Evolutionary conservation across 1,140 invertebrate species (phyloP).

Genomic region (Epicauta chinensis): DNA sequence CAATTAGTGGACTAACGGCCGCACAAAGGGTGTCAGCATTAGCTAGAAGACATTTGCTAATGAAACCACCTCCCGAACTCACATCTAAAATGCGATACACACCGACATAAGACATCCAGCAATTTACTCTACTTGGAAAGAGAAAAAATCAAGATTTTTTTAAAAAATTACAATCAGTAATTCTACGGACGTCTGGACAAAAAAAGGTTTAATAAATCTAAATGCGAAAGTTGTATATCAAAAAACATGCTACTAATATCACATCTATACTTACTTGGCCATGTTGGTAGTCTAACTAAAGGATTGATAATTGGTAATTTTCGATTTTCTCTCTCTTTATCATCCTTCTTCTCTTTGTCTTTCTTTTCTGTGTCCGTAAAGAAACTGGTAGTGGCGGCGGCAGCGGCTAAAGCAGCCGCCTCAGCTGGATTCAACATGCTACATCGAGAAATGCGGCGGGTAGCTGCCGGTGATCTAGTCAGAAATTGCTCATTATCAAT

Average conservation of each 20-base stretch:
- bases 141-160: too few relatives aligned
- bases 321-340: slow-evolving; percentile 44
- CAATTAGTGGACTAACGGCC: slow-evolving; percentile 87
- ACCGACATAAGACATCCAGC: slow-evolving; percentile 14
- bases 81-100: slow-evolving; percentile 47
- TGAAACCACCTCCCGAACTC: slow-evolving; percentile 64
- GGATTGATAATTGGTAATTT: slow-evolving; percentile 88
- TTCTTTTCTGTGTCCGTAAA: slow-evolving; percentile 37
- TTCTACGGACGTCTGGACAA: too few relatives aligned
- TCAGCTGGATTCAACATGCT: slow-evolving; percentile 64
- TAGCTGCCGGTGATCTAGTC: slow-evolving; percentile 65
- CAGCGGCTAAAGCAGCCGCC: slow-evolving; percentile 51
- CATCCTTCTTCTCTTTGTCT: slow-evolving; percentile 35
- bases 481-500: slow-evolving; percentile 56
- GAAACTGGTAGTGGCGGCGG: slow-evolving; percentile 46
- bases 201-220: too few relatives aligned
- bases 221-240: too few relatives aligned
- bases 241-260: not conserved
- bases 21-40: slow-evolving; percentile 96
- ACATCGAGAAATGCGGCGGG: slow-evolving; percentile 68
- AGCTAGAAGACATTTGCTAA: slow-evolving; percentile 85
- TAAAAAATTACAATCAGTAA: too few relatives aligned
- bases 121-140: slow-evolving; percentile 10
- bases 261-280: slow-evolving; percentile 65
- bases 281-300: slow-evolving; percentile 73